Conservation (phyloP, 1,140 invertebrate genomes). For the Theocolax elegans region DNA sequence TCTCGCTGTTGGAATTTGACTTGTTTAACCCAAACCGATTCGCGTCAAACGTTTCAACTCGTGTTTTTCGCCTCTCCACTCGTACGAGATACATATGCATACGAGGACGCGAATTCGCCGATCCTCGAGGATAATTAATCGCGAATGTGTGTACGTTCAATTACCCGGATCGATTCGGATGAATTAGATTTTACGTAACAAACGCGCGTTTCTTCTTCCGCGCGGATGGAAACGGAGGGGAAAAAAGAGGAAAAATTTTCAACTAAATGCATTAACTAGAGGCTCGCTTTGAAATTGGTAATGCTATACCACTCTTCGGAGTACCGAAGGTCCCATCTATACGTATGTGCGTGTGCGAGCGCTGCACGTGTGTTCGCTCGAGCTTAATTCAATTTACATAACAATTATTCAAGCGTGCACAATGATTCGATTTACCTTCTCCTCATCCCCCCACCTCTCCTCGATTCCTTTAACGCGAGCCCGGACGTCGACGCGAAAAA, state of each 20-base stretch:
- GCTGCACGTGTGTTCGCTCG: slow-evolving; percentile 3
- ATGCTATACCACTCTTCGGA: neutral
- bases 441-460: neutral
- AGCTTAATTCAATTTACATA: slow-evolving; percentile 45
- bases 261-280: slow-evolving; percentile 8
- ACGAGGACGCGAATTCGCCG: too few relatives aligned
- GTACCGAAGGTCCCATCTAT: neutral
- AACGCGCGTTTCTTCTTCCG: too few relatives aligned
- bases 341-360: neutral
- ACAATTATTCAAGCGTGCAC: slow-evolving; percentile 43
- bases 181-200: too few relatives aligned
- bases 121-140: too few relatives aligned
- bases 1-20: neutral
- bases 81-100: too few relatives aligned
- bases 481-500: neutral
- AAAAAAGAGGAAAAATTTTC: slow-evolving; percentile 6
- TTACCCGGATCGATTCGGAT: too few relatives aligned
- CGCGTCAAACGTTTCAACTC: slow-evolving; percentile 11
- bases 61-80: too few relatives aligned
- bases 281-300: slow-evolving; percentile 3
- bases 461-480: too few relatives aligned
- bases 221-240: too few relatives aligned
- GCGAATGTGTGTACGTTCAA: too few relatives aligned
- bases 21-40: neutral
- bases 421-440: slow-evolving; percentile 16